These are phyloP conservation scores for Hoplostethus mediterraneus DNA, from an alignment of 2,797 vertebrate genomes.

Conservation along the genomic window DNA sequence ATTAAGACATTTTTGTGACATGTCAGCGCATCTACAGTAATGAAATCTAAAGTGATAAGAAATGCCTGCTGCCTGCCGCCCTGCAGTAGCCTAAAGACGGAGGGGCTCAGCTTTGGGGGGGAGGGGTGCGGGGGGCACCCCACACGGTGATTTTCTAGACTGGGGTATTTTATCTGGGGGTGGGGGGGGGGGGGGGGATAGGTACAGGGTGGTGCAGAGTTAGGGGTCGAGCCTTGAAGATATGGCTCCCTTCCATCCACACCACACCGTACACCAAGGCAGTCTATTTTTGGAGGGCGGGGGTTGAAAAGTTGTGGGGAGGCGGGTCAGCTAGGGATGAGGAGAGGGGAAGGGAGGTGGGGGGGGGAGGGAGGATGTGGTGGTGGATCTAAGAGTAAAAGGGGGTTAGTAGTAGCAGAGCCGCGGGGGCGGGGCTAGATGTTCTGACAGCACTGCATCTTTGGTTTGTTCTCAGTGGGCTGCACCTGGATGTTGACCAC, in stretches of 20 bases:
- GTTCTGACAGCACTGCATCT: constrained; percentile 99
- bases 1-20: constrained; percentile 85
- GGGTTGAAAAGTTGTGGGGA: constrained; percentile 4
- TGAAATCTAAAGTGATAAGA: constrained; percentile 77
- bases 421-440: constrained; percentile 86
- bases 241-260: constrained; percentile 37
- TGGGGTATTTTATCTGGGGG: constrained; percentile 51
- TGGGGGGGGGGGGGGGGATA: background rate
- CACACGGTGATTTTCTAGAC: constrained; percentile 55
- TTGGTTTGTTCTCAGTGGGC: constrained; percentile 99
- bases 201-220: constrained; percentile 48
- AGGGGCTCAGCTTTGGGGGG: constrained; percentile 56
- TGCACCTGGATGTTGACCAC: constrained; percentile 99
- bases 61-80: constrained; percentile 70
- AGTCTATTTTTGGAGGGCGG: constrained; percentile 73
- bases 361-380: too few species aligned
- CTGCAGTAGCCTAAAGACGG: constrained; percentile 62
- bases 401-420: constrained; percentile 54
- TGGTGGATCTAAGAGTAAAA: background rate
- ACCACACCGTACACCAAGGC: constrained; percentile 69
- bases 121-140: constrained; percentile 5
- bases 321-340: background rate
- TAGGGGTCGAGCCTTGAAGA: constrained; percentile 39
- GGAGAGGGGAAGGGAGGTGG: too few species aligned
- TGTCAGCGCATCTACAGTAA: constrained; percentile 80